Base-by-base conservation (phyloP, 2,113 vertebrate genomes). In the Coregonus clupeaformis region DNA sequence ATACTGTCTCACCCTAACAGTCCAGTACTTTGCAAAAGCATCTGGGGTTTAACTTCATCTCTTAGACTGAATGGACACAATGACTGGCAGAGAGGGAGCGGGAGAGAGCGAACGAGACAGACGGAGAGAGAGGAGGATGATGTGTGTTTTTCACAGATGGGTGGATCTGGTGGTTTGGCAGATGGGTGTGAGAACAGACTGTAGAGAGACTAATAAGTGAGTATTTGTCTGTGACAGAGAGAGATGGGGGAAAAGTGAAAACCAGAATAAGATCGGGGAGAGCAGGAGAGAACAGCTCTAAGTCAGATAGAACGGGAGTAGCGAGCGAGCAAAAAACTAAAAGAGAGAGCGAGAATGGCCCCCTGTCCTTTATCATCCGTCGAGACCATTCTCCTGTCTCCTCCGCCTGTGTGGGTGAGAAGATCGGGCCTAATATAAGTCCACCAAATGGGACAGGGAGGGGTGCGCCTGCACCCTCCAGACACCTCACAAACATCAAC, bases 121-220 rank as follows among this genome's bases (percentile, higher is more conserved):
- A 13, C 29, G 12, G 20, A 62, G 29, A 36, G 29, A 83, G 45
- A 82, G 66, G 75, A 64, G 60, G 80, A 77, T 32, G 45, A 73
- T 71, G 68, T 2, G 63, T 65, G 47, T 66, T 87, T 75, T 32
- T 59, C 71, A 57, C 62, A 72, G 36, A 62, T 64, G n/a, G 27
- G 63, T 70, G 36, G 63, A 66, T 76, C 74, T 76, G 72, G 79
- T 76, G 76, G 62, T 65, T 87, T 78, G 27, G 62, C 66, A 80
- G 22, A 81, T 49, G 77, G 82, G 80, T 78, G 83, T 76, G 42
- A 82, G 80, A 77, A 75, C 5, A 32, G 11, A 22, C 5, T 36
- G 14, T 25, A 72, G 78, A 57, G 24, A 25, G 29, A 55, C 36
- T 22, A 73, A 77, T n/a, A 82, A 72, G 9, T 47, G 13, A 27